A percentile compares a stretch with the other conserved stretches of the same genome.
These are phyloP conservation scores for Poeciliopsis turneri DNA, from an alignment of 2,797 vertebrate genomes.

Conservation along the genomic window DNA sequence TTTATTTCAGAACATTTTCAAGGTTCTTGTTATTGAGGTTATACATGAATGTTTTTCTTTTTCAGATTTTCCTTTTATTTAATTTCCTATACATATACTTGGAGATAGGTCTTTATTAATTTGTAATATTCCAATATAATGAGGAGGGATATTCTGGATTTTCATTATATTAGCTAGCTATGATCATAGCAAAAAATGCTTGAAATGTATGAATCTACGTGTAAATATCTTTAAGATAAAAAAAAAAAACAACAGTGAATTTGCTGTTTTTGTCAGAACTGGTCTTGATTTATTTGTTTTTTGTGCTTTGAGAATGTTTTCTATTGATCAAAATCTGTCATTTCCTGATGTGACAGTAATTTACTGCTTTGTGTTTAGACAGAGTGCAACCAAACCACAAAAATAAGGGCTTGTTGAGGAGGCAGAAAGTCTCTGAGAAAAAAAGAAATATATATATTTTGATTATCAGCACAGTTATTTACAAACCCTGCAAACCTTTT, in stretches of 20 bases:
- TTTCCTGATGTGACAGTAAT: not conserved
- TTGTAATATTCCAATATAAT: not conserved
- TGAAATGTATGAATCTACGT: not conserved
- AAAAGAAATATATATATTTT: not conserved
- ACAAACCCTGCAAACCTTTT: slow-evolving; percentile 8
- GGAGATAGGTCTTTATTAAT: not conserved
- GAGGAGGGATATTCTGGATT: not conserved
- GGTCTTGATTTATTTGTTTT: not conserved
- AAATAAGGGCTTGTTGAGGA: too few relatives aligned
- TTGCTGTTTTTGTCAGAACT: slow-evolving; percentile 34
- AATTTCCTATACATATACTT: not conserved
- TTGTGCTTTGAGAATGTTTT: not conserved
- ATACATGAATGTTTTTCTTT: not conserved
- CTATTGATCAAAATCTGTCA: slow-evolving; percentile 9
- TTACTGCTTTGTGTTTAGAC: slow-evolving; percentile 18
- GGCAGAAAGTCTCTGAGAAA: not conserved
- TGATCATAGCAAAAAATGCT: not conserved
- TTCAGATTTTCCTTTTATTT: not conserved
- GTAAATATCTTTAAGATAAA: not conserved
- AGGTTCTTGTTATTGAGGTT: not conserved
- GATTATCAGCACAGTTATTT: not conserved
- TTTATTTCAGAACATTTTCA: not conserved
- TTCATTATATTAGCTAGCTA: not conserved
- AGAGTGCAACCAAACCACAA: slow-evolving; percentile 6
- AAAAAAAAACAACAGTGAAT: slow-evolving; percentile 22